Base-by-base conservation (phyloP, 2,888 invertebrate genomes). In the Cloeon dipterum region DNA sequence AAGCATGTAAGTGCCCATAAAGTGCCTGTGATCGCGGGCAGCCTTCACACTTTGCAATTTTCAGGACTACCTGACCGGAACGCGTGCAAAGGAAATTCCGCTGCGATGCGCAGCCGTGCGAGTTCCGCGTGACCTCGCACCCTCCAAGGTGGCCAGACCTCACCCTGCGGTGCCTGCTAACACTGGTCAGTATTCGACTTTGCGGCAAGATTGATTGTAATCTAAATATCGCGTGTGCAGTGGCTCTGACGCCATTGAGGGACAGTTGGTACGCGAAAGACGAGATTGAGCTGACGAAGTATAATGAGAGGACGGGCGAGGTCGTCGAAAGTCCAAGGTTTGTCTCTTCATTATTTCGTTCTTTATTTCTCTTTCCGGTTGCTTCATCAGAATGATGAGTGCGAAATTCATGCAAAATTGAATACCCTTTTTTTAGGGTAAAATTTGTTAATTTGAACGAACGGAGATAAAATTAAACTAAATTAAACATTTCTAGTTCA, bases 211-310 rank as follows among this genome's bases (percentile, higher is more conserved):
- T n/a, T 23, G 23, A 23, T 23, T 23, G 11, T 7, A 11, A 23
- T 23, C 23, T 11, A 23, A 7, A 23, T 8, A 11, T 8, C 23
- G 23, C 11, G 11, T 23, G 11, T 23, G 23, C 7, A 23, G 7
- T 23, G 11, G 23, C 23, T 23, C 11, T 8, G n/a, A 29, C 29
- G 7, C 29, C 29, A 5, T 7, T n/a, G 7, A n/a, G 29, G 7
- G 29, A 16, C 29, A 29, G 29, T 16, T 29, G 29, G 29, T 29
- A 29, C 29, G 29, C 10, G 29, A 29, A 29, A 16, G 29, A 29
- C n/a, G 29, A 29, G n/a, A 16, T 29, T 5, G 29, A n/a, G 29
- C 29, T 29, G 29, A 29, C 29, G 13, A 16, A 5, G 10, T 29
- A 14, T 16, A n/a, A 29, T 5, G 29, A 29, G 29, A n/a, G n/a